phyloP scores from a whole-genome alignment of 2,113 vertebrate species.

The Crotalus horridus region DNA sequence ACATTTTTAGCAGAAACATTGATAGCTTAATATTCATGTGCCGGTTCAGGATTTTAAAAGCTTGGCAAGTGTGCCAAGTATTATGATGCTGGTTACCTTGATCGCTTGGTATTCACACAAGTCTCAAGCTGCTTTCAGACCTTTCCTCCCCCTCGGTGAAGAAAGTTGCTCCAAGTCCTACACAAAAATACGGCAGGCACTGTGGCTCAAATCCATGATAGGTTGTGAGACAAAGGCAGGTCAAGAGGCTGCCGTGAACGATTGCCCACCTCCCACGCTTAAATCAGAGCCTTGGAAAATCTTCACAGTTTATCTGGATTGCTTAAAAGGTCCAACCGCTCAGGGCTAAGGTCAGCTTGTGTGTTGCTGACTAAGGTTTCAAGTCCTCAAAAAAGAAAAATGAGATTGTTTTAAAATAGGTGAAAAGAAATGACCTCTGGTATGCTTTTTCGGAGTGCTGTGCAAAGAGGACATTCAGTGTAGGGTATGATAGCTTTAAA shows the following conservation, averaged over 20 bases:
- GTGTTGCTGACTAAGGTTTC: background rate
- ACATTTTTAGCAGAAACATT: background rate
- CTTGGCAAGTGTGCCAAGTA: background rate
- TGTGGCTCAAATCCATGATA: background rate
- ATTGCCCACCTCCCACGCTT: background rate
- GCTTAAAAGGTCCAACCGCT: background rate
- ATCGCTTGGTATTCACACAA: background rate
- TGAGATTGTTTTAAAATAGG: background rate
- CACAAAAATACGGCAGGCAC: slow-evolving; percentile 4
- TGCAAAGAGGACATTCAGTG: no score
- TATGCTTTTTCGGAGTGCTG: background rate
- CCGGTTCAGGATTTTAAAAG: background rate
- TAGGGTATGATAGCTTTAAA: no score
- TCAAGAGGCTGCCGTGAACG: slow-evolving; percentile 25
- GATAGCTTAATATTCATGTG: slow-evolving; percentile 26
- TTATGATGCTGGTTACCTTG: slow-evolving; percentile 22
- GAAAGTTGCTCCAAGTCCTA: background rate
- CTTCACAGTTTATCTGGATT: background rate
- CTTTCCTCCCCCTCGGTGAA: background rate
- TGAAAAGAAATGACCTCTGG: background rate
- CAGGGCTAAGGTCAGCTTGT: background rate
- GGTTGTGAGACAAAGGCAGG: slow-evolving; percentile 13
- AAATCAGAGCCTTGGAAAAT: background rate
- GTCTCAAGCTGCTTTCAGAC: background rate
- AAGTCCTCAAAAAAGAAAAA: background rate